Conservation (phyloP, 2,797 vertebrate species). For the Anniella stebbinsi region DNA sequence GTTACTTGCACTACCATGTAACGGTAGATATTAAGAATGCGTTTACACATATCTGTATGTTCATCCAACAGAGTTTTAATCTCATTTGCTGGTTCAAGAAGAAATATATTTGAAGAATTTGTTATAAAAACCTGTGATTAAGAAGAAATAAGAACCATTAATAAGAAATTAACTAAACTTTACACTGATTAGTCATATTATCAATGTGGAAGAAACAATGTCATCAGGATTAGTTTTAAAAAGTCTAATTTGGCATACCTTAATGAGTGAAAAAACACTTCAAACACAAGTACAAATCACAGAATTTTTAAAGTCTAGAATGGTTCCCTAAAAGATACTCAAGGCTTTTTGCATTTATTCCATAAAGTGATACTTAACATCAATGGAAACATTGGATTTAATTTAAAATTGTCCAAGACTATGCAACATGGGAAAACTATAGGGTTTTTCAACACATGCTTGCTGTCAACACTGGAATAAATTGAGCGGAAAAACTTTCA, state of each 20-base stretch:
- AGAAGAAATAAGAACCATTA: slow-evolving; percentile 49
- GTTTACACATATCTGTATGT: slow-evolving; percentile 99
- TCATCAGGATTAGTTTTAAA: background rate
- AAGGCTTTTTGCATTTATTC: background rate
- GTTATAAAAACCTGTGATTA: slow-evolving; percentile 93
- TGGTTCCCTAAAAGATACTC: background rate
- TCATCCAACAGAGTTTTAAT: slow-evolving; percentile 95
- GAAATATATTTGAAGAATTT: slow-evolving; percentile 96
- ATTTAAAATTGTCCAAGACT: background rate
- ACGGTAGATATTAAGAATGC: slow-evolving; percentile 98
- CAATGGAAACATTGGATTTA: background rate
- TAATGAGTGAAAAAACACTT: slow-evolving; percentile 9
- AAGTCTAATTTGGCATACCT: slow-evolving; percentile 14
- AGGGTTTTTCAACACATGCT: background rate
- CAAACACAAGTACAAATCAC: background rate
- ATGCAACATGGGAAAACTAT: background rate
- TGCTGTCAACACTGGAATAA: background rate
- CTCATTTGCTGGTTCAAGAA: slow-evolving; percentile 96
- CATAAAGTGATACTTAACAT: background rate
- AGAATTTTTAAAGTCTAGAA: background rate
- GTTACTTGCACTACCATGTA: slow-evolving; percentile 98
- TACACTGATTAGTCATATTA: slow-evolving; percentile 1
- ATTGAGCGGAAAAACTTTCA: background rate
- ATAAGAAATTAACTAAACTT: slow-evolving; percentile 10
- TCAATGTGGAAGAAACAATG: slow-evolving; percentile 25